Base-by-base conservation (phyloP, 2,113 vertebrate species). In the Brachypteracias leptosomus region DNA sequence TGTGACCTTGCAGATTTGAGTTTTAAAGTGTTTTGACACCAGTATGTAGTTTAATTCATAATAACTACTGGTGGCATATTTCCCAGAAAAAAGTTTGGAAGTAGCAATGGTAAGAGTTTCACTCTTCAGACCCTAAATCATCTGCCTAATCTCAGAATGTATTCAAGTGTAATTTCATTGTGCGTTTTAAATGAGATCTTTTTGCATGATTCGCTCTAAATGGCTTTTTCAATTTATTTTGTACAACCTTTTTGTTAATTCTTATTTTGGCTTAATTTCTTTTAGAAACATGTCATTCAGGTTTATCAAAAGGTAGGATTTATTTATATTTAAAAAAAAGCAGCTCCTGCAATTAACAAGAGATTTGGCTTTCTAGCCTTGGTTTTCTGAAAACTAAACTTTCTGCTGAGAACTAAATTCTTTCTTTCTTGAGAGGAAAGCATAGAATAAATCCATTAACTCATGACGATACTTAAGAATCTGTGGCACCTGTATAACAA, bases 231-330 rank as follows among this genome's bases (percentile, higher is more conserved):
- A 82, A 9, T 97, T 97, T 93, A 88, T 85, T 97, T 98, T 96
- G 88, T 98, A 55, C 54, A 71, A 75, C 71, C 20, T 80, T 96
- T 98, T 97, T 95, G 92, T 98, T 98, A 97, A 98, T 98, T 97
- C 96, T 97, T 97, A 96, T 97, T 98, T 98, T 98, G 98, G 97
- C 98, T 98, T 98, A 97, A 98, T 99, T 98, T 99, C 98, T 99
- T 98, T 97, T 99, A 99, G 99, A 99, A 99, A 99, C 99, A 99
- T 99, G 99, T 99, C 99, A 99, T 99, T 99, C 99, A 99, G 99
- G 98, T 99, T 99, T 99, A 98, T 99, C 98, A 99, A 99, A 99
- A 99, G 99, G 99, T 99, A 99, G 99, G 99, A 99, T 97, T 98
- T 98, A 84, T 97, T 96, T 97, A 81, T 98, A 89, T 97, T 97